Base-by-base conservation (phyloP, 2,888 invertebrate species). In the Melolontha melolontha region DNA sequence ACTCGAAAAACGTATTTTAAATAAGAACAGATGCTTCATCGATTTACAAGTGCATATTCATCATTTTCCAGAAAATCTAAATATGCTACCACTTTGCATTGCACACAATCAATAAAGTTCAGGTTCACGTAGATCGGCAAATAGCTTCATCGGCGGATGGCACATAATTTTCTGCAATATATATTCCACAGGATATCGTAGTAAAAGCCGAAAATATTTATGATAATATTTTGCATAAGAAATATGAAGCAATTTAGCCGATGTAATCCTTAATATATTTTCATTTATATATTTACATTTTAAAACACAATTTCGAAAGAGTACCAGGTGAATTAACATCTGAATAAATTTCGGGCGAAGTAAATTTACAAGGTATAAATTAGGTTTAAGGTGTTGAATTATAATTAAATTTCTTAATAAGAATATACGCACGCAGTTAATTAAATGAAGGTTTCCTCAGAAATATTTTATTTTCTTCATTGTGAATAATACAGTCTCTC, bases 311-410 rank as follows among this genome's bases (percentile, higher is more conserved):
- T 62, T 62, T 34, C 16, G 47, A 16, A 44, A 29, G 34, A 34
- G 47, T 62, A 16, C 39, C 22, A 11, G n/a, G 47, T 16, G 49
- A 62, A 47, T 47, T 62, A 62, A 62, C 59, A 62, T 11, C 16
- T 5, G 47, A 62, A 62, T 62, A 62, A 62, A 47, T 62, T 47
- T 62, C 34, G 39, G n/a, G 47, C 6, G 16, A 47, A 47, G 59
- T 47, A 44, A 62, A 62, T 62, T 62, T 49, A 39, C 59, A 34
- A 47, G 34, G 47, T 47, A 62, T 62, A 62, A 62, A 62, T 62
- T 62, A 62, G n/a, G 39, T 34, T 62, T 41, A 47, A 16, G 47
- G 47, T 49, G 59, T 47, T 14, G 59, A 62, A 62, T 62, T 62
- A 62, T 62, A 49, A 62, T 47, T 49, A 62, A 47, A 39, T 62